phyloP scores from a whole-genome alignment of 2,888 invertebrate species.

The Luffia ferchaultella region DNA sequence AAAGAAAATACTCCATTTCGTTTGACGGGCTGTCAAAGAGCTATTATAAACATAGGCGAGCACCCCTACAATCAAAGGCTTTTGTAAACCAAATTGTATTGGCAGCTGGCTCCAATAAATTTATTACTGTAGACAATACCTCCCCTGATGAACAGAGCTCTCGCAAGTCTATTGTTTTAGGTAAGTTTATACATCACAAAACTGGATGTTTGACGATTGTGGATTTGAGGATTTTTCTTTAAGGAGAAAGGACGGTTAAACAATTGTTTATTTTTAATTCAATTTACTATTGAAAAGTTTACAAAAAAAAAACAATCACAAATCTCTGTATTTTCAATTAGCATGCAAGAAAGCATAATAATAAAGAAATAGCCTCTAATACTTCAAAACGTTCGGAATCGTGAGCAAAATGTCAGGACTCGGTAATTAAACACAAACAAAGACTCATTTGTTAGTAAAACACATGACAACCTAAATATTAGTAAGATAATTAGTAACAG shows the following conservation, averaged over 20 bases:
- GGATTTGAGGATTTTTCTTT: no score
- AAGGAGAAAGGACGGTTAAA: not conserved
- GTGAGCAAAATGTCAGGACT: no score
- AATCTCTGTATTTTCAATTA: no score
- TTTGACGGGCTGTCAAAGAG: not conserved
- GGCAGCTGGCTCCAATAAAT: not conserved
- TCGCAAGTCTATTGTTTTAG: not conserved
- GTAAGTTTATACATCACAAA: not conserved
- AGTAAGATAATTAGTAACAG: no score
- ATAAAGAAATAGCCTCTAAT: no score
- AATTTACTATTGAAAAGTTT: not conserved
- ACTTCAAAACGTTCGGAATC: no score
- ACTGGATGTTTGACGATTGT: not conserved
- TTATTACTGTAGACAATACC: not conserved
- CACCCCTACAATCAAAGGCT: not conserved
- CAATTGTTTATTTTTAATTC: not conserved
- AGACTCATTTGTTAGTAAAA: no score
- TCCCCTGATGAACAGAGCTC: not conserved
- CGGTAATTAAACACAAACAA: no score
- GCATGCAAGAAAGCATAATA: no score
- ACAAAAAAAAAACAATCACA: not conserved
- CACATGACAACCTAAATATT: no score
- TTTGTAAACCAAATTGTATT: not conserved
- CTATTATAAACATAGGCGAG: not conserved
- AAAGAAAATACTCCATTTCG: no score